A percentile compares a stretch with the other conserved stretches of the same genome.
These are phyloP conservation scores for Mylabris sibirica DNA, from an alignment of 2,888 invertebrate genomes.

Conservation along the genomic window DNA sequence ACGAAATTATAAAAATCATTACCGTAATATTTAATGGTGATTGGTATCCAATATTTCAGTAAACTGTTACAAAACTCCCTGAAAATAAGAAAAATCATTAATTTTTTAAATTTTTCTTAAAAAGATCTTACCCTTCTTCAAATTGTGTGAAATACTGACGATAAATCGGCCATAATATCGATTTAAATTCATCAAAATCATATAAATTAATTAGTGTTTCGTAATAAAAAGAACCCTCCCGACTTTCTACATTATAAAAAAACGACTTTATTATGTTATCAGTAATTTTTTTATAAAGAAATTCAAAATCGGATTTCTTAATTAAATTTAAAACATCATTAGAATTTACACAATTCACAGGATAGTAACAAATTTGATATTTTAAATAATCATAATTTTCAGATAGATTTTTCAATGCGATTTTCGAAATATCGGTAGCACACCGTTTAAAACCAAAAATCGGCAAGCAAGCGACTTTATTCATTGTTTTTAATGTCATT, in stretches of 20 bases:
- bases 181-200: slow-evolving; percentile 42
- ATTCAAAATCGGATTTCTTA: slow-evolving; percentile 25
- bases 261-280: slow-evolving; percentile 43
- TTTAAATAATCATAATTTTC: slow-evolving; percentile 24
- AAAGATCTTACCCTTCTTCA: slow-evolving; percentile 44
- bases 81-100: slow-evolving; percentile 36
- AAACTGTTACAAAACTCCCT: slow-evolving; percentile 50
- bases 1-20: slow-evolving; percentile 42
- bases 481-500: slow-evolving; percentile 36
- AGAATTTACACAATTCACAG: slow-evolving; percentile 41
- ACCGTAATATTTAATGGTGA: slow-evolving; percentile 39
- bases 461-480: slow-evolving; percentile 39
- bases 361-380: slow-evolving; percentile 36
- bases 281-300: slow-evolving; percentile 23
- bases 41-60: slow-evolving; percentile 48
- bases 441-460: slow-evolving; percentile 40
- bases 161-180: slow-evolving; percentile 42
- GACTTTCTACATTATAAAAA: slow-evolving; percentile 45
- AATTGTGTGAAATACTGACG: slow-evolving; percentile 30
- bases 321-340: slow-evolving; percentile 35
- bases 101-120: slow-evolving; percentile 9
- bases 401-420: slow-evolving; percentile 31
- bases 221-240: slow-evolving; percentile 46
- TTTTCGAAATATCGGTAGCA: slow-evolving; percentile 42
- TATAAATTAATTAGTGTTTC: slow-evolving; percentile 35